A percentile compares a stretch with the other conserved stretches of the same genome.
Evolutionary conservation across 1,140 invertebrate species (phyloP).

Genomic region (Drosophila ercepeae): DNA sequence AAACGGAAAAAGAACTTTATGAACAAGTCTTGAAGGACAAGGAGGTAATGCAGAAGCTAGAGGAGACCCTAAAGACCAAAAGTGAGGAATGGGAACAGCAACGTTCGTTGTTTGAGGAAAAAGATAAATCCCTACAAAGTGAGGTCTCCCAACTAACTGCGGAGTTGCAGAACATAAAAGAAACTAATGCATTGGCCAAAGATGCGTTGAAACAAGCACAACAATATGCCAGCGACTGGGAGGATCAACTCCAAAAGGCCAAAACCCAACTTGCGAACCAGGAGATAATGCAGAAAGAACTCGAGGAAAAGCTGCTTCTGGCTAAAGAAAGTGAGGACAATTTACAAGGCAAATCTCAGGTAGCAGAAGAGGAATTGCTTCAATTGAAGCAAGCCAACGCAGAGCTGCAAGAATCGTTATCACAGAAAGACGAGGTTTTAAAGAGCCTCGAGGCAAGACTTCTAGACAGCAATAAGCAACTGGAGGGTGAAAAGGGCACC

Average conservation of each 20-base stretch:
- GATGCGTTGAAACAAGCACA: constrained; percentile 12
- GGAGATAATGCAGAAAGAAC: constrained; percentile 5
- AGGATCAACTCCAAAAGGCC: constrained; percentile 11
- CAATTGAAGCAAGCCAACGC: constrained; percentile 25
- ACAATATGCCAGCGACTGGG: constrained; percentile 7
- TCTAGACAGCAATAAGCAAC: constrained; percentile 1
- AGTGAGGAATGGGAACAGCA: neutral
- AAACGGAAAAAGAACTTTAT: neutral
- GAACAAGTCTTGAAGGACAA: constrained; percentile 7
- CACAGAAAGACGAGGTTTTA: neutral
- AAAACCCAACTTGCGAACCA: constrained; percentile 1
- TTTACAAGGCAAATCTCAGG: constrained; percentile 3
- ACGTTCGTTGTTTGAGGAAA: neutral
- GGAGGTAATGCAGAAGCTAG: constrained; percentile 16
- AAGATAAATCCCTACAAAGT: constrained; percentile 4
- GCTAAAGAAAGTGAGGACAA: constrained; percentile 2
- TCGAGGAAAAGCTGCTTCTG: neutral
- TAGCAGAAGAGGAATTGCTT: constrained; percentile 12
- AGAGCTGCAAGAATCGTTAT: constrained; percentile 15
- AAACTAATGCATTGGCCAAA: constrained; percentile 7
- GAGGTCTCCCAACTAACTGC: constrained; percentile 17
- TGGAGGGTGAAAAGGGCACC: constrained; percentile 6
- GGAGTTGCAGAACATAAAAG: constrained; percentile 22
- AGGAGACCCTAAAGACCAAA: constrained; percentile 7
- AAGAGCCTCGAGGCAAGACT: neutral